Base-by-base conservation (phyloP, 1,140 invertebrate species). In the Sycophaga agraensis region DNA sequence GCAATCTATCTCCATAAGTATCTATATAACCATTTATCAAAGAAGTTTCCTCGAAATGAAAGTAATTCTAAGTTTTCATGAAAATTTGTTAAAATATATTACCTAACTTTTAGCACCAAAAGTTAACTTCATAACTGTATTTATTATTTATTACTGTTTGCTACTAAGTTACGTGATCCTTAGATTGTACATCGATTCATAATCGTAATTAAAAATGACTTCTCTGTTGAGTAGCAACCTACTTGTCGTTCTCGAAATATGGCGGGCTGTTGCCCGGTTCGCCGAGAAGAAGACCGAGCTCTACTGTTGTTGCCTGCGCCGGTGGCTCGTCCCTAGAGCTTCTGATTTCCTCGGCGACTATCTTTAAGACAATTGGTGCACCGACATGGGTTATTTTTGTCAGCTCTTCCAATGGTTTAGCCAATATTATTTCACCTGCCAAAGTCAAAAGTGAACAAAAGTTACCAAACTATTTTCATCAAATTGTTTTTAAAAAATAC, bases 311-410 rank as follows among this genome's bases (percentile, higher is more conserved):
- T 14, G 90, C 89, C 80, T 90, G 87, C 4, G 89, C 87, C 48
- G 89, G 86, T 14, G 89, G 87, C 72, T 91, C 89, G 51, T 89
- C 85, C 68, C 84, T 80, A 64, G 83, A 86, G 65, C 71, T 86
- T 76, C 80, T 76, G 56, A 94, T 87, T 79, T 94, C 92, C 73
- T 93, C 91, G 12, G 92, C 93, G 22, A 93, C 86, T 19, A 94
- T 87, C 4, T 88, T 91, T 35, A 94, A 82, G 34, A 92, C 82
- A 42, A 94, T 88, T 11, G 92, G 92, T 57, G 91, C 86, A 39
- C 89, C 88, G 14, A 87, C 84, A 68, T 89, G 87, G 19, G 88
- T 88, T 66, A 92, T 90, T 55, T 88, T 84, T 34, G 86, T 85
- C 63, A 94, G 85, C 66, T 93, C 89, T 60, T 89, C 85, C 24